A percentile compares a stretch with the other conserved stretches of the same genome.
These are phyloP conservation scores for Spodoptera exigua DNA, from an alignment of 2,888 invertebrate genomes.

Conservation along the genomic window DNA sequence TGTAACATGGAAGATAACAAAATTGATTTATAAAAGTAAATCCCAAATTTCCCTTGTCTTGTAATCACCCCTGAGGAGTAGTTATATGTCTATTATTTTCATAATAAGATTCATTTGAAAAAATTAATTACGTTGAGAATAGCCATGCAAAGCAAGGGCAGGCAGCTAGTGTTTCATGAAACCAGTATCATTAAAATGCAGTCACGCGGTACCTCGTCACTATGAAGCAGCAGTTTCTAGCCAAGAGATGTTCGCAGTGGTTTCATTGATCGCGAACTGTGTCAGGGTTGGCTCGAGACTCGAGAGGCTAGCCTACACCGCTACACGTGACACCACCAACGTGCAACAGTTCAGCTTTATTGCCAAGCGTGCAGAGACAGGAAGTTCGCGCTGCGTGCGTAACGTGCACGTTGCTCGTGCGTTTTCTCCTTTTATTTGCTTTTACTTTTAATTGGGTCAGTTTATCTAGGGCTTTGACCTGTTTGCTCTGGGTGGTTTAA, in stretches of 20 bases:
- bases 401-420: constrained; percentile 26
- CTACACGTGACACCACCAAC: constrained; percentile 46
- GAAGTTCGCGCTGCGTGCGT: constrained; percentile 1
- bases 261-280: constrained; percentile 40
- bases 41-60: too few species aligned
- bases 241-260: constrained; percentile 6
- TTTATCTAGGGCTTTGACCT: background rate
- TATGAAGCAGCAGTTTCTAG: background rate
- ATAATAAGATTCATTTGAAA: too few species aligned
- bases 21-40: too few species aligned
- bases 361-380: constrained; percentile 7
- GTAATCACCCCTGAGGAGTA: too few species aligned
- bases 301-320: constrained; percentile 16
- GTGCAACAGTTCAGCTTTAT: constrained; percentile 27
- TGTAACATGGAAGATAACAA: too few species aligned
- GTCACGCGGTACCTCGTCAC: constrained; percentile 18
- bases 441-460: background rate
- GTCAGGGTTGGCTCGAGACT: constrained; percentile 46
- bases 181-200: too few species aligned
- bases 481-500: too few species aligned
- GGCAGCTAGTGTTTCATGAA: too few species aligned
- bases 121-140: too few species aligned
- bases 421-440: constrained; percentile 13
- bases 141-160: too few species aligned
- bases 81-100: too few species aligned